Percentiles rank a stretch among this genome's conserved stretches.
Evolutionary conservation across 2,113 vertebrate genomes (phyloP).

Genomic region (Elachura formosa): DNA sequence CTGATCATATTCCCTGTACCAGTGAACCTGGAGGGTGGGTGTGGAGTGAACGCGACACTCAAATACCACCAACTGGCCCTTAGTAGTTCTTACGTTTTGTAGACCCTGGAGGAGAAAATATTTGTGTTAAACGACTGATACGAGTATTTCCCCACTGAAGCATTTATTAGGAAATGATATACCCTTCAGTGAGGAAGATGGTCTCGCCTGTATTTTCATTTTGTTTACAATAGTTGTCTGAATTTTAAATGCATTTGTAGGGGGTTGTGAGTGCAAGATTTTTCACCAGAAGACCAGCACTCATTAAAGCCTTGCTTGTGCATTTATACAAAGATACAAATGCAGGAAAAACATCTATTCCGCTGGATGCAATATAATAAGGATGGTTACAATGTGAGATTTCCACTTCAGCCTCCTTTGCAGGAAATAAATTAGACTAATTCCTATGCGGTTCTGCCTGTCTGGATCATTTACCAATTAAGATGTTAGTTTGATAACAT

Average conservation of each 20-base stretch:
- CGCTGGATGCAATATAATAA: neutral
- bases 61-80: constrained; percentile 82
- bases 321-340: neutral
- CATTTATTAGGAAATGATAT: neutral
- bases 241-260: neutral
- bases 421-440: neutral
- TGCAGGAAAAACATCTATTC: neutral
- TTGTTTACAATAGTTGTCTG: neutral
- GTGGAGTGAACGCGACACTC: constrained; percentile 81
- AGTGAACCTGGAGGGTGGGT: constrained; percentile 77
- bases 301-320: neutral
- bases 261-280: neutral
- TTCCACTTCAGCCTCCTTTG: neutral
- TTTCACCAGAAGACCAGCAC: neutral
- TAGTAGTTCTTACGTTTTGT: constrained; percentile 78
- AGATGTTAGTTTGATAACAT: neutral
- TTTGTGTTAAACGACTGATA: neutral
- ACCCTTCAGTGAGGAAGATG: neutral
- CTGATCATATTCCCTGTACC: constrained; percentile 80
- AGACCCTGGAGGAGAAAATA: constrained; percentile 71
- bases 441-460: neutral
- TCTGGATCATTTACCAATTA: neutral
- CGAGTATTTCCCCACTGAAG: neutral
- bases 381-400: neutral
- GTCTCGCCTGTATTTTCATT: neutral